Conservation (phyloP, 2,113 vertebrate species). For the Lagenorhynchus albirostris region DNA sequence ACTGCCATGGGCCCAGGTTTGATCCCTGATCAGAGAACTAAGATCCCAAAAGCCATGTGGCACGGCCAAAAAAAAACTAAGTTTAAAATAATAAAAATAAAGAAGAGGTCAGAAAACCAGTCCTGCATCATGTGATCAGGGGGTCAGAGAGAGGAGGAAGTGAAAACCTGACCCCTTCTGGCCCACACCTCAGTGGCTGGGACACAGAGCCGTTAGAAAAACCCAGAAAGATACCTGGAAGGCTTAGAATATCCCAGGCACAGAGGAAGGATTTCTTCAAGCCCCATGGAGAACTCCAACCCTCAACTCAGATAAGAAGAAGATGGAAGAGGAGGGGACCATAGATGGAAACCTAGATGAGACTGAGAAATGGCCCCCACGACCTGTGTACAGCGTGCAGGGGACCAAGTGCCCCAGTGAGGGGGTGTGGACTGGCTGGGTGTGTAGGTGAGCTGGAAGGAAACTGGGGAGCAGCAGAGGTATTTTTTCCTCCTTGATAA, state of each 20-base stretch:
- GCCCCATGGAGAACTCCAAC: neutral
- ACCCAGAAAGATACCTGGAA: neutral
- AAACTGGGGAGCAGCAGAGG: too few relatives aligned
- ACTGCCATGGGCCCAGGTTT: neutral
- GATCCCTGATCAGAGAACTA: neutral
- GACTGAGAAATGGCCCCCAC: accelerated
- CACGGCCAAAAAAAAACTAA: neutral
- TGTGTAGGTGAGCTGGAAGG: neutral
- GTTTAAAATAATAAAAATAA: neutral
- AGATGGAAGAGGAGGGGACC: neutral
- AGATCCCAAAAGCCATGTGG: neutral
- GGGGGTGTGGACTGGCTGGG: neutral
- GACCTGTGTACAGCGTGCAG: accelerated
- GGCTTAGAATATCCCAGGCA: neutral
- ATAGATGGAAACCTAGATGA: accelerated
- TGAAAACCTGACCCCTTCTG: too few relatives aligned
- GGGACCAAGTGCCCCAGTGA: accelerated
- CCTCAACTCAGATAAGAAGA: neutral
- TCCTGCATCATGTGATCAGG: too few relatives aligned
- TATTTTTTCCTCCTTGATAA: neutral
- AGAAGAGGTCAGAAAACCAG: neutral
- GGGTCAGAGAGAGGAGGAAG: neutral
- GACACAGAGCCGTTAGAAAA: neutral
- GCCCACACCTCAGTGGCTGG: neutral
- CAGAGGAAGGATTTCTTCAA: neutral